Evolutionary conservation across 2,113 vertebrate genomes (phyloP), one percentile per base, ranked within the genome.

Genomic region (Labeo rohita): DNA sequence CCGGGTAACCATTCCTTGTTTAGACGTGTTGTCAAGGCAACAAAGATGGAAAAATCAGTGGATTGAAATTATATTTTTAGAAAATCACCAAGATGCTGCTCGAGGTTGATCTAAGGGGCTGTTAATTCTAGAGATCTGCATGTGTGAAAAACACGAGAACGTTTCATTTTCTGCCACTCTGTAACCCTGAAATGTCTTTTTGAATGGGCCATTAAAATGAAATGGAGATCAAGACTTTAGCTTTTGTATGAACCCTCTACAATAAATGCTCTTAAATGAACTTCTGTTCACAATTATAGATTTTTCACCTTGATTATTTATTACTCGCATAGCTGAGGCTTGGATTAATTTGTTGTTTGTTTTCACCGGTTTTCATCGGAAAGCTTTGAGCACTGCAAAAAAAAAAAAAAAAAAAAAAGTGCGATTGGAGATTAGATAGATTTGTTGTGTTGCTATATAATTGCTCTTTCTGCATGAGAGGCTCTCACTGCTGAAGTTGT

Each of bases 1-100:
- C 94, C 88, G 84, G 94, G 95, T 93, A 92, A 95, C 95, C 90
- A 88, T 90, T 93, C 90, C 92, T 94, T 95, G 94, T 95, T 95
- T 95, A 90, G 92, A 93, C 89, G 78, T 91, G 94, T 95, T 92
- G 94, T 93, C 94, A 95, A 92, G 94, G 95, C 92, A 94, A 95
- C 94, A 93, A 94, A 94, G 89, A 92, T 88, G 87, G 79, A 87
- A 88, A 90, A 92, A 89, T 85, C 90, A 91, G 91, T 88, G 93
- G 49, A 80, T 73, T 91, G 90, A 92, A 93, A 91, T 92, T 49
- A 88, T 91, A 90, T 90, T 91, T 93, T 94, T 92, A 83, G 89
- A 92, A 93, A 94, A 91, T 92, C 93, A 92, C 84, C 91, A 15
- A 84, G 86, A 92, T 92, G 90, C 90, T 93, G 93, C 87, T 86